Evolutionary conservation across 2,113 vertebrate genomes (phyloP).

Genomic region (Morone saxatilis): DNA sequence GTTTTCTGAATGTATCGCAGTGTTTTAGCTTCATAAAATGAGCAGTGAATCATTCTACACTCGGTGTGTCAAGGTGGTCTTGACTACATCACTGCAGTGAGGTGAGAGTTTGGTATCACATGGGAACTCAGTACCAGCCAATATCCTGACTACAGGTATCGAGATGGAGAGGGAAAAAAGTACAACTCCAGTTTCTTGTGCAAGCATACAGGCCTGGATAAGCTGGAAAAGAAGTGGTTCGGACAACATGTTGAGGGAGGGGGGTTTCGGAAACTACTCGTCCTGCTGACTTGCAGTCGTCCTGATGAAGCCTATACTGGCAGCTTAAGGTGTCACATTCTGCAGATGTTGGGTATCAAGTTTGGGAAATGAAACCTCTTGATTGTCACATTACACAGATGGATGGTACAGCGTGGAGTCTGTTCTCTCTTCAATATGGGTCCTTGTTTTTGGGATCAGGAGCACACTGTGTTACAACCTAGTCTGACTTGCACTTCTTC

Average conservation of each 20-base stretch:
- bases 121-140: background rate
- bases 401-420: background rate
- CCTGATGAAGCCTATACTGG: background rate
- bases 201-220: background rate
- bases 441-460: background rate
- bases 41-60: background rate
- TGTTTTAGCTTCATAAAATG: background rate
- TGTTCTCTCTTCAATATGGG: background rate
- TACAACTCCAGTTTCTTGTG: background rate
- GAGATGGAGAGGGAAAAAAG: background rate
- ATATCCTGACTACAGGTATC: background rate
- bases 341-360: background rate
- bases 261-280: background rate
- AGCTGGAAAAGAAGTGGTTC: background rate
- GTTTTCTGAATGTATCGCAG: background rate
- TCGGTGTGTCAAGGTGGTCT: no score
- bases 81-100: no score
- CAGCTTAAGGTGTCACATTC: constrained; percentile 3
- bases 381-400: background rate
- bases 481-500: constrained; percentile 16
- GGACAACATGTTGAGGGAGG: background rate
- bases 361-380: background rate
- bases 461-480: background rate
- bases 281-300: background rate
- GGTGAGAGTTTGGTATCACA: background rate